Base-by-base conservation (phyloP, 2,797 vertebrate genomes). In the Takifugu rubripes region DNA sequence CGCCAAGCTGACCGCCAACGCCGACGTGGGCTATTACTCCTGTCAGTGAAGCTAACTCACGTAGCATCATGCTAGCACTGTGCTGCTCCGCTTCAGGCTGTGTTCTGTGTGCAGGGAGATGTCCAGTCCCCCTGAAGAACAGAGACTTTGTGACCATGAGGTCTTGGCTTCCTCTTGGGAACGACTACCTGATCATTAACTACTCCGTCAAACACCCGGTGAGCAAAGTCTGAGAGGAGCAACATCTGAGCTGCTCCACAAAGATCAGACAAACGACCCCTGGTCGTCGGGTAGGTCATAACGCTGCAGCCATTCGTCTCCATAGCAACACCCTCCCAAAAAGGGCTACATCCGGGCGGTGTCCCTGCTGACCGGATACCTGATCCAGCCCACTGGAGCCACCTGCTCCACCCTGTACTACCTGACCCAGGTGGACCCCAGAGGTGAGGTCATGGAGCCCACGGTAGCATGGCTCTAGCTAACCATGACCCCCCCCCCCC, bases 131-230 rank as follows among this genome's bases (percentile, higher is more conserved):
- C 1, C 57, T 93, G 70, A 93, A 96, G 92, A 97, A 97, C 88
- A 86, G 93, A 61, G 93, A 94, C 84, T 97, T 96, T 49, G 92
- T 98, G 60, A 94, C 92, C 2, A 87, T 94, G 90, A 89, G 93
- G 14, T 95, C 92, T 29, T 93, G 94, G 94, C 91, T 96, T 71
- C 93, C 93, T 24, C 89, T 97, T 1, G 94, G 90, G 68, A 91
- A 79, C 0, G 91, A 95, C 86, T 96, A 92, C 87, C 88, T 96
- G 82, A 97, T 94, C 79, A 93, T 96, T 86, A 94, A 95, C 89
- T 94, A 93, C 91, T 95, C 94, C 0, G 93, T 94, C 78, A 95
- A 95, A 84, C 93, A 95, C 77, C 92, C 94, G 78, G 94, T 96
- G 44, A 84, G 55, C 12, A 3, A 0, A 17, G n/a, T 14, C 47